A percentile compares a stretch with the other conserved stretches of the same genome.
Evolutionary conservation across 2,888 invertebrate species (phyloP).

Genomic region (Stomorhina lunata): DNA sequence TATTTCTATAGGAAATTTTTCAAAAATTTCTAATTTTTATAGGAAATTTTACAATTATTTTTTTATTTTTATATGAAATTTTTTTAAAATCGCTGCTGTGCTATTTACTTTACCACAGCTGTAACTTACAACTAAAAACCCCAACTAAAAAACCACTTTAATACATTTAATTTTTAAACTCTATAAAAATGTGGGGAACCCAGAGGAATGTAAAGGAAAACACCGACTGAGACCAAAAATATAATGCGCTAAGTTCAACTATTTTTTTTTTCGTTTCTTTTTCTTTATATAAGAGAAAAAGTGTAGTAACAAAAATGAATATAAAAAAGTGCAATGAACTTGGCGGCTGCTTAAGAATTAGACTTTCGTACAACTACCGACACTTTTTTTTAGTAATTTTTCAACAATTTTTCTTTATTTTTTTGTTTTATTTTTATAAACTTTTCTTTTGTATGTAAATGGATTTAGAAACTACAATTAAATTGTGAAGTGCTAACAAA

Average conservation of each 20-base stretch:
- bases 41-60: no score
- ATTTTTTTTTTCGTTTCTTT: no score
- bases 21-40: no score
- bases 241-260: not conserved
- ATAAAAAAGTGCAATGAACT: constrained; percentile 19
- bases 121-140: no score
- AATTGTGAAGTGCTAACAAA: not conserved
- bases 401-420: not conserved
- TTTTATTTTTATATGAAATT: no score
- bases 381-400: not conserved
- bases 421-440: not conserved
- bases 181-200: not conserved
- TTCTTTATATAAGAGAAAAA: not conserved
- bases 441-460: not conserved
- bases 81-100: no score
- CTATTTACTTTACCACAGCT: not conserved
- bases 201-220: not conserved
- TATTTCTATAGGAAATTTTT: no score
- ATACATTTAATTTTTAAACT: not conserved
- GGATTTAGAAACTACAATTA: not conserved
- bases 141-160: not conserved
- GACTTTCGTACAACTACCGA: not conserved
- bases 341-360: not conserved
- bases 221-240: not conserved
- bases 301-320: not conserved